Evolutionary conservation across 2,113 vertebrate genomes (phyloP), one percentile per base, ranked within the genome.

Genomic region (Lethenteron reissneri): DNA sequence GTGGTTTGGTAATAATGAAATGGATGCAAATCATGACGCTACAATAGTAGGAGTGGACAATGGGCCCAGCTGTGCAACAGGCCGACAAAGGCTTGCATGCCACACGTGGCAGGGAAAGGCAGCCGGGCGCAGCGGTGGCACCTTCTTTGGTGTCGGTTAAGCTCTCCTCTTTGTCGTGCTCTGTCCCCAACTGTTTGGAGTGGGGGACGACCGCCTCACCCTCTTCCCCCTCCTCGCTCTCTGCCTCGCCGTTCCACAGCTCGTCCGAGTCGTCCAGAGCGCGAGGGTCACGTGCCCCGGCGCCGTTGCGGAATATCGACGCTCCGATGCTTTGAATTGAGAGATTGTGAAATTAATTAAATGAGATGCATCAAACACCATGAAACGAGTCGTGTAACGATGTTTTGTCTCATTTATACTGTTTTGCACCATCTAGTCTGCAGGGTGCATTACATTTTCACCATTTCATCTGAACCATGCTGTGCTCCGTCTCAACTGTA

Each of bases 61-160:
- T 41, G 41, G 41, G 41, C 41, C 25, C 41, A 41, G 41, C 41
- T 41, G 56, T 41, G 56, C 15, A 11, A 25, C 10, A 19, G 8
- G 56, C 10, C 56, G 13, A 57, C 11, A 70, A 60, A 72, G 59
- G 19, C 9, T 60, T 17, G 8, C 13, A 9, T 69, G 64, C 64
- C n/a, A 69, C n/a, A 69, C 9, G 64, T 69, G n/a, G 25, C n/a
- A 69, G n/a, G n/a, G n/a, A 11, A 15, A 68, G 57, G 57, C 9
- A 15, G 13, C 14, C 69, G 56, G 69, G 57, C 57, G 12, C 58
- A 17, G 57, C 57, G 57, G 57, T 11, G 14, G 41, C 79, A 97
- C 94, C 90, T 89, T 97, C 97, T 82, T 95, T 97, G 73, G 86
- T 88, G 78, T 96, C 92, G 85, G 97, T 92, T 79, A 90, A 97